These are phyloP conservation scores for Thysanoteuthis rhombus DNA, from an alignment of 2,888 invertebrate species.

Conservation along the genomic window DNA sequence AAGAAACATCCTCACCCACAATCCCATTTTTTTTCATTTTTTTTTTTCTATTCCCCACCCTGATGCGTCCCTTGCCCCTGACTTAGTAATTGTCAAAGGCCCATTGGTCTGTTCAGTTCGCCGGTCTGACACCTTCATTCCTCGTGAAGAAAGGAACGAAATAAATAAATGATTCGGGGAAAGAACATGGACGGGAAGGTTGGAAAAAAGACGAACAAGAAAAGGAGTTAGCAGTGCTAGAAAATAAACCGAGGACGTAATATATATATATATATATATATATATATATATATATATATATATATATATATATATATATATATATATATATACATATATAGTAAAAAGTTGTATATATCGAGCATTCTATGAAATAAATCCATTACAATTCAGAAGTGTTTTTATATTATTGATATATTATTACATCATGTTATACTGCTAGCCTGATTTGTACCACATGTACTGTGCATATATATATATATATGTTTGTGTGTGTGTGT, in stretches of 20 bases:
- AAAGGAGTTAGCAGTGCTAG: not conserved
- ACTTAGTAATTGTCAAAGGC: not conserved
- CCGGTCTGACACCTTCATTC: not conserved
- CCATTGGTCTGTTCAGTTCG: not conserved
- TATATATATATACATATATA: not conserved
- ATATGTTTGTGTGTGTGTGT: not conserved
- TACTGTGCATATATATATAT: too few species aligned
- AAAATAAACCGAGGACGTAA: not conserved
- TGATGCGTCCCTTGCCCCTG: not conserved
- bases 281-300: not conserved
- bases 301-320: not conserved
- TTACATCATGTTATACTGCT: too few species aligned
- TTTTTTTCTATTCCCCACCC: not conserved
- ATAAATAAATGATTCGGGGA: not conserved
- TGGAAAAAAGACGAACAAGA: too few species aligned
- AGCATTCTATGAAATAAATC: too few species aligned
- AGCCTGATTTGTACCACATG: too few species aligned
- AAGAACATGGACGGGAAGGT: not conserved
- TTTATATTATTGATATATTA: too few species aligned
- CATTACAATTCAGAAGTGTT: too few species aligned
- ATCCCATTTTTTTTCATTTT: not conserved
- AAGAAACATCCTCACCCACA: not conserved
- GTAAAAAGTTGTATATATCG: too few species aligned
- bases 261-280: not conserved
- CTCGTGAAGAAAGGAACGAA: too few species aligned